A percentile compares a stretch with the other conserved stretches of the same genome.
Evolutionary conservation across 2,113 vertebrate species (phyloP).

Genomic region (Cyprinodon variegatus): DNA sequence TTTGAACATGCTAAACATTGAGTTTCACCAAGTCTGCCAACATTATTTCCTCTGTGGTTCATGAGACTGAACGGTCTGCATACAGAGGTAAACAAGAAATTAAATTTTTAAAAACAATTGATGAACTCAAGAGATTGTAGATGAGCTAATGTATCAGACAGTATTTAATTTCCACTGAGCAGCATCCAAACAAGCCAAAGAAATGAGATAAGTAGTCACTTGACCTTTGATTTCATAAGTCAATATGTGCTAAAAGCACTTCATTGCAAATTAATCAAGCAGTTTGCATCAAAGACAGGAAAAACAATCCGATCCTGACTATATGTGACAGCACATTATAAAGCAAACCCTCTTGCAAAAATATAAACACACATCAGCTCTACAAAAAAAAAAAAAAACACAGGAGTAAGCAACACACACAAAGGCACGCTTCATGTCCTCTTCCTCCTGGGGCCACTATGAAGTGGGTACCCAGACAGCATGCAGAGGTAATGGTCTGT

Average conservation of each 20-base stretch:
- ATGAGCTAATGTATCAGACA: slow-evolving; percentile 5
- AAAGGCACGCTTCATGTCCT: slow-evolving; percentile 2
- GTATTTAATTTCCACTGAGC: slow-evolving; percentile 13
- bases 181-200: slow-evolving; percentile 18
- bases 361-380: slow-evolving; percentile 35
- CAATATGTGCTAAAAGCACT: slow-evolving; percentile 39
- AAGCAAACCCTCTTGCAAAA: slow-evolving; percentile 23
- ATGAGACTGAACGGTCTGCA: neutral
- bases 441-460: slow-evolving; percentile 30
- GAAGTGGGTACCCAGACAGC: slow-evolving; percentile 42
- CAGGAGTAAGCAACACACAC: neutral
- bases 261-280: slow-evolving; percentile 15
- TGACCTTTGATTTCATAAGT: slow-evolving; percentile 54
- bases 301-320: slow-evolving; percentile 13
- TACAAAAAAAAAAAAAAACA: neutral
- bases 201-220: slow-evolving; percentile 26
- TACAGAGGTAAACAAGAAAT: neutral
- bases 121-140: slow-evolving; percentile 3
- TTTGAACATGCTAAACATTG: neutral
- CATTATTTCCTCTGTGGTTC: neutral
- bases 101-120: slow-evolving; percentile 20
- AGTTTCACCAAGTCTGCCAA: neutral
- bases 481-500: slow-evolving; percentile 50
- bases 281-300: slow-evolving; percentile 2
- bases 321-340: slow-evolving; percentile 33